phyloP scores from a whole-genome alignment of 2,797 vertebrate species.

The Propithecus deckenii region DNA sequence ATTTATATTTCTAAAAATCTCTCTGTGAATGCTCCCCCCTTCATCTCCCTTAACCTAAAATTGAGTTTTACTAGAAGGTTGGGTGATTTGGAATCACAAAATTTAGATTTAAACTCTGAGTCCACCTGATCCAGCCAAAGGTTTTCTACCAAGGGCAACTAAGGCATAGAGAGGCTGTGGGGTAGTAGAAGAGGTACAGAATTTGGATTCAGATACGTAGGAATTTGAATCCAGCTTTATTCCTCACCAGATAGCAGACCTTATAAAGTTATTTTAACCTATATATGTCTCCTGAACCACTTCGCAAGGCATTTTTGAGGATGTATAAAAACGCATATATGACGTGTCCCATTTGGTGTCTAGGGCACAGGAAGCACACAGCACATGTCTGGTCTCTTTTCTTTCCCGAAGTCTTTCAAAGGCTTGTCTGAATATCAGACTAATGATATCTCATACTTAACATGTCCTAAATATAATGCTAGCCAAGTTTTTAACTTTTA shows the following conservation, averaged over 20 bases:
- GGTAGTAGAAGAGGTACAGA: neutral
- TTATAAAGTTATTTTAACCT: neutral
- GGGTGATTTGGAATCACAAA: neutral
- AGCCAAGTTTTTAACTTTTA: neutral
- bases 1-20: neutral
- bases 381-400: neutral
- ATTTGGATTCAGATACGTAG: neutral
- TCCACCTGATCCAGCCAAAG: neutral
- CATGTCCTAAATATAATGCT: neutral
- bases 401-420: conserved; percentile 17
- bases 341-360: neutral
- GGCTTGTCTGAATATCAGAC: conserved; percentile 31
- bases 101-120: neutral
- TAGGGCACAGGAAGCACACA: neutral
- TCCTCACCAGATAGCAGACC: neutral
- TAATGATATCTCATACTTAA: conserved; percentile 12
- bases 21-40: neutral
- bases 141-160: neutral
- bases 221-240: neutral
- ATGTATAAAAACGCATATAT: neutral
- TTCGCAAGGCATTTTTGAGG: neutral
- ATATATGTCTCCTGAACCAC: neutral
- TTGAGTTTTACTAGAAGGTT: neutral
- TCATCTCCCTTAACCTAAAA: neutral
- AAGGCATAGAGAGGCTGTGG: neutral